phyloP scores from a whole-genome alignment of 2,113 vertebrate genomes.

The Lamprologus callipterus region DNA sequence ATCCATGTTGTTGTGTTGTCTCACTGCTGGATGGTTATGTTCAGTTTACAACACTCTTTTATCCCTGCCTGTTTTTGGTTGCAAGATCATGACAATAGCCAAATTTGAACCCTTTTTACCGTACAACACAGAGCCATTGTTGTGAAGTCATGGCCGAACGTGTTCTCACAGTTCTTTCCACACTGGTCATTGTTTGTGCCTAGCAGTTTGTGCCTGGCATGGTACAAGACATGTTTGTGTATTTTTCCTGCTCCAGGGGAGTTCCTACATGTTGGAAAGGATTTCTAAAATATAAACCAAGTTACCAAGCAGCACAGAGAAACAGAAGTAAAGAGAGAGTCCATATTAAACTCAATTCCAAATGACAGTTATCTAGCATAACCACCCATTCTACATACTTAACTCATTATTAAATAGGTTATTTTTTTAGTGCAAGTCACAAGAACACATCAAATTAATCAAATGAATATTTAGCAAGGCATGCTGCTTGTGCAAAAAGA shows the following conservation, averaged over 20 bases:
- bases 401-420: neutral
- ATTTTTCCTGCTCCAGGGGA: neutral
- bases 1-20: neutral
- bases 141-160: neutral
- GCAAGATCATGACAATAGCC: neutral
- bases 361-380: neutral
- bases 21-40: neutral
- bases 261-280: neutral
- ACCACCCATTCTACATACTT: neutral
- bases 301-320: neutral
- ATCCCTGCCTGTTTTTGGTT: neutral
- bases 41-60: neutral
- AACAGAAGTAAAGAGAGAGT: neutral
- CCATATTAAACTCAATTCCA: neutral
- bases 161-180: neutral
- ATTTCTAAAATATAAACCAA: neutral
- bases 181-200: neutral
- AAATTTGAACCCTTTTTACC: neutral
- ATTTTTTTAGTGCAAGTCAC: neutral
- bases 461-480: neutral
- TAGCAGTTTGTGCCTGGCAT: neutral
- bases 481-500: neutral
- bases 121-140: neutral
- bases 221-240: neutral
- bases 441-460: neutral